A percentile compares a stretch with the other conserved stretches of the same genome.
phyloP scores from a whole-genome alignment of 2,888 invertebrate species.

The Pristionchus exspectatus region DNA sequence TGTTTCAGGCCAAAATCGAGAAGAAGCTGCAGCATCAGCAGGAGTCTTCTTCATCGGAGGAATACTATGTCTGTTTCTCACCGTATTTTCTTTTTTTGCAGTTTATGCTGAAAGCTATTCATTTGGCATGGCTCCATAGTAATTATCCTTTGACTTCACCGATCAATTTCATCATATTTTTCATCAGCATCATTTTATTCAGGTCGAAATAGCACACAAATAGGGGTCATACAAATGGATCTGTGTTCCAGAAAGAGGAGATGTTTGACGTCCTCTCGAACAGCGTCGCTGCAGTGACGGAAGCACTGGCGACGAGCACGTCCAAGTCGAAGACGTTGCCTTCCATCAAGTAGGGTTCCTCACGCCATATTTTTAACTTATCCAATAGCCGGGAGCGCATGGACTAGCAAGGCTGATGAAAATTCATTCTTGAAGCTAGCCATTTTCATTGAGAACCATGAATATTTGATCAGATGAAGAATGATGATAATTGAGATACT shows the following conservation, averaged over 20 bases:
- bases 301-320: background rate
- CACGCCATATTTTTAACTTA: too few species aligned
- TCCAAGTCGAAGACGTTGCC: constrained; percentile 41
- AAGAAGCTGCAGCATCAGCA: constrained; percentile 13
- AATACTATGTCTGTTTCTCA: constrained; percentile 18
- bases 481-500: constrained; percentile 62
- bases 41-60: background rate
- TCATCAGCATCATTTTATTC: too few species aligned
- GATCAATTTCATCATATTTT: too few species aligned
- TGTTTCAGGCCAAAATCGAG: constrained; percentile 45
- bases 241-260: constrained; percentile 28
- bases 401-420: too few species aligned
- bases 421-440: too few species aligned
- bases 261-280: constrained; percentile 12
- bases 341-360: too few species aligned
- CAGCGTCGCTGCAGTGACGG: background rate
- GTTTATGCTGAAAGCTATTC: background rate
- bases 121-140: background rate
- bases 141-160: background rate
- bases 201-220: too few species aligned
- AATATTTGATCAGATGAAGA: too few species aligned
- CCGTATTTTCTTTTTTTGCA: background rate
- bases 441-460: too few species aligned
- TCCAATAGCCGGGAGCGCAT: too few species aligned
- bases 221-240: too few species aligned